Evolutionary conservation across 2,797 vertebrate species (phyloP), one percentile per base, ranked within the genome.

Genomic region (Phrynocephalus forsythii): DNA sequence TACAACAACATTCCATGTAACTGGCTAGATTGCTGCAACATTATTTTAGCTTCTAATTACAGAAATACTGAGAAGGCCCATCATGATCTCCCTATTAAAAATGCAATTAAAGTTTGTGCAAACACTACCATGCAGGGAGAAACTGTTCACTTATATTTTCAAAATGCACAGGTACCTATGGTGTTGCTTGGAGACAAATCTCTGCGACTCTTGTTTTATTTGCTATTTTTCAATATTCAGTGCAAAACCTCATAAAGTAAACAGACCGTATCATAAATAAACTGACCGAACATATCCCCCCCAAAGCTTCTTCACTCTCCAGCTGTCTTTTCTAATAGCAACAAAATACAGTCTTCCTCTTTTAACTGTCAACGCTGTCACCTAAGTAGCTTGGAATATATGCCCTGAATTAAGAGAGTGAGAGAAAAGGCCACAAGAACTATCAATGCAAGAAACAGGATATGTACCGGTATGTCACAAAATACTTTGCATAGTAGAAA

Each of bases 121-220:
- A 92, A 87, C 30, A 75, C 30, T 66, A 38, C 85, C 85, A 90
- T 38, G 72, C 79, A 83, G 82, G 48, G 78, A 87, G 86, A 86
- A 60, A 73, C 56, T 89, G 72, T 88, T 91, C 90, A 15, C 0
- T 79, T 88, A 18, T 86, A 52, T 83, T 88, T 82, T 88, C 88
- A 91, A 87, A 91, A 91, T 77, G 76, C 75, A 77, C 73, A 86
- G 78, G 50, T 89, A 92, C 85, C 90, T 87, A 88, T 86, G 77
- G 79, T 81, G 66, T 90, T 90, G 91, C 63, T 87, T 87, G 56
- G 87, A 38, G 78, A 94, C 85, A 60, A 71, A 63, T 71, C 76
- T 26, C 78, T 79, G 71, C 83, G 88, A 84, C 30, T 44, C 50
- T 76, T 71, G 68, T 90, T 90, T 80, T 84, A 78, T 84, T 89